phyloP scores from a whole-genome alignment of 2,888 invertebrate genomes.

The Tridacna crocea region DNA sequence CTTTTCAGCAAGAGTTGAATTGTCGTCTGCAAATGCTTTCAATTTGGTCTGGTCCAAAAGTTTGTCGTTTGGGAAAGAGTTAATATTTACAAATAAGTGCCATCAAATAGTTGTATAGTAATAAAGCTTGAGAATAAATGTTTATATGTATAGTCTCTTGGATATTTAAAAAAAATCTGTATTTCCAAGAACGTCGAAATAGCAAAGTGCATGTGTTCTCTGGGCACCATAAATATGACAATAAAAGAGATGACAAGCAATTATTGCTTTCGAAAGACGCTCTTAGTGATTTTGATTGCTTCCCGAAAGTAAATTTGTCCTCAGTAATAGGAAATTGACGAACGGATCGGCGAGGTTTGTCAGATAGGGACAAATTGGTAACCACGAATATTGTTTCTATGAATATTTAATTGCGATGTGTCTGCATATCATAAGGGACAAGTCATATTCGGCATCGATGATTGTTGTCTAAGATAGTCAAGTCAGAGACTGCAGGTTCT shows the following conservation, averaged over 20 bases:
- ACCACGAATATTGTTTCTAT: conserved; percentile 24
- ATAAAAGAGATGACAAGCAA: conserved; percentile 1
- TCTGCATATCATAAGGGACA: conserved; percentile 1
- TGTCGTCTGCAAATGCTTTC: no score
- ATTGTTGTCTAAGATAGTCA: neutral
- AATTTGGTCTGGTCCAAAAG: no score
- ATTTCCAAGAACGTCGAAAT: no score
- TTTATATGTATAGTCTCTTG: no score
- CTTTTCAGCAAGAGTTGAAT: no score
- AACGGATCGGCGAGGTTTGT: neutral
- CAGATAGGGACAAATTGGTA: conserved; percentile 13
- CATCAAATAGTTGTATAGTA: no score
- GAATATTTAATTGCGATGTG: conserved; percentile 16
- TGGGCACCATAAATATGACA: neutral
- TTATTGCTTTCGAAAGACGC: neutral
- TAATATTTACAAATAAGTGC: no score
- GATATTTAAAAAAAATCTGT: no score
- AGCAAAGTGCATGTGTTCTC: no score
- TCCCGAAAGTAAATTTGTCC: conserved; percentile 7
- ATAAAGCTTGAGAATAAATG: no score
- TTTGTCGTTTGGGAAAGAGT: no score
- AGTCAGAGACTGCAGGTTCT: no score
- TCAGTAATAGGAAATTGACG: neutral
- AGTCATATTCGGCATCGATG: neutral
- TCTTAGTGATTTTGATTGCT: conserved; percentile 7